Conservation (phyloP, 2,113 vertebrate species). For the Ivindomyrus marchei region DNA sequence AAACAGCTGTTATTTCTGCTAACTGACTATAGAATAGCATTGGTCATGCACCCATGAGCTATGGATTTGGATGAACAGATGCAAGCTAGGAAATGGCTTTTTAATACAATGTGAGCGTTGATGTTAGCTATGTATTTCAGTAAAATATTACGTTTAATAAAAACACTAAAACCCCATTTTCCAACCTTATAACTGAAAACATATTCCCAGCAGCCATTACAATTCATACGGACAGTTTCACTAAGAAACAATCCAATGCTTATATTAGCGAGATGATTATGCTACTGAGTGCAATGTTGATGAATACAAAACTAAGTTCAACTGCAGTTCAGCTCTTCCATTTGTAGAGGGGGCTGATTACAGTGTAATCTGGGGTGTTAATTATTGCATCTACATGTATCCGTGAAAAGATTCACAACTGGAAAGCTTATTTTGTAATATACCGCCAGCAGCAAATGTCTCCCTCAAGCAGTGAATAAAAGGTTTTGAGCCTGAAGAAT, state of each 20-base stretch:
- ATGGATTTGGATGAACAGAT: slow-evolving; percentile 1
- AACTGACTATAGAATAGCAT: neutral
- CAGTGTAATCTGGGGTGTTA: neutral
- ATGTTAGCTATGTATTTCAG: neutral
- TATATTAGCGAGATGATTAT: neutral
- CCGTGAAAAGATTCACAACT: neutral
- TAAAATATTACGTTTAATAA: neutral
- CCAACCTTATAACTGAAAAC: neutral
- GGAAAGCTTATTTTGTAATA: neutral
- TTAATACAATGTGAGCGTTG: neutral
- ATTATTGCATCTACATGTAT: neutral
- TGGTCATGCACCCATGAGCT: neutral
- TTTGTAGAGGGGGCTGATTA: neutral
- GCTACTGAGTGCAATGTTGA: neutral
- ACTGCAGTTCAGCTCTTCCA: neutral
- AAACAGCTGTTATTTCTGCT: neutral
- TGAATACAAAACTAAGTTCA: neutral
- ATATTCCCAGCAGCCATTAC: neutral
- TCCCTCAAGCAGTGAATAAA: neutral
- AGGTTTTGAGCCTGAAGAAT: neutral
- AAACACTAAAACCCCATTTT: neutral
- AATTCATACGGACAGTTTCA: neutral
- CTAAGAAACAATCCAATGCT: neutral
- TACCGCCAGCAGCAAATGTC: neutral
- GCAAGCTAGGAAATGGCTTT: neutral